Conservation (phyloP, 2,113 vertebrate species). For the Ptyas mucosa region DNA sequence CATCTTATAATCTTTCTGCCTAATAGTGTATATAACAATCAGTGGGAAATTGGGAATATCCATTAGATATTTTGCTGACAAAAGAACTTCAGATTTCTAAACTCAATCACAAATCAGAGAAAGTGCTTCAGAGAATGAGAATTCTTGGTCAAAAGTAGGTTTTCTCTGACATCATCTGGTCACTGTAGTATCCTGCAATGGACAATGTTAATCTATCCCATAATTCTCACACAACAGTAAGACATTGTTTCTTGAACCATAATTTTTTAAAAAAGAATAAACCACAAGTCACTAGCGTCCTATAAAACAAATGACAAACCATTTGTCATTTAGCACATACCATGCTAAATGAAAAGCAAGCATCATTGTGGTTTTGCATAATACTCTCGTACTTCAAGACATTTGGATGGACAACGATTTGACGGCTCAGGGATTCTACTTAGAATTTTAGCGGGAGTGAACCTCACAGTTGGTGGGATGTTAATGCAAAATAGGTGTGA, state of each 20-base stretch:
- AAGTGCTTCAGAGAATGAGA: neutral
- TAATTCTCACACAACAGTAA: neutral
- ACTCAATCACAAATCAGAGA: neutral
- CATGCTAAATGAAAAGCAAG: neutral
- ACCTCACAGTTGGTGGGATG: neutral
- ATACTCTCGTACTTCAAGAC: neutral
- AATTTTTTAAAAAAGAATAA: neutral
- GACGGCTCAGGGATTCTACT: neutral
- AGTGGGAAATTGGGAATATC: neutral
- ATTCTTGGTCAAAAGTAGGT: neutral
- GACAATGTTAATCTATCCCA: fast-evolving
- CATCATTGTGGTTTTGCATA: neutral
- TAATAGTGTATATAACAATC: neutral
- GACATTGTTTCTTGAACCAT: neutral
- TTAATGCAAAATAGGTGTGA: neutral
- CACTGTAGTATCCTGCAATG: fast-evolving
- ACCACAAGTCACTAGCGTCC: neutral
- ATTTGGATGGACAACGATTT: neutral
- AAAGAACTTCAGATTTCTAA: neutral
- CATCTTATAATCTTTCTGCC: neutral
- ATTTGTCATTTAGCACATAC: too few relatives aligned
- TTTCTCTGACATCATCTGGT: slow-evolving; percentile 12
- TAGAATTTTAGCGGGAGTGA: neutral
- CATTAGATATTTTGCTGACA: neutral
- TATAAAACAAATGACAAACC: neutral